A percentile compares a stretch with the other conserved stretches of the same genome.
Evolutionary conservation across 2,888 invertebrate genomes (phyloP).

Genomic region (Liodrosophila aerea): DNA sequence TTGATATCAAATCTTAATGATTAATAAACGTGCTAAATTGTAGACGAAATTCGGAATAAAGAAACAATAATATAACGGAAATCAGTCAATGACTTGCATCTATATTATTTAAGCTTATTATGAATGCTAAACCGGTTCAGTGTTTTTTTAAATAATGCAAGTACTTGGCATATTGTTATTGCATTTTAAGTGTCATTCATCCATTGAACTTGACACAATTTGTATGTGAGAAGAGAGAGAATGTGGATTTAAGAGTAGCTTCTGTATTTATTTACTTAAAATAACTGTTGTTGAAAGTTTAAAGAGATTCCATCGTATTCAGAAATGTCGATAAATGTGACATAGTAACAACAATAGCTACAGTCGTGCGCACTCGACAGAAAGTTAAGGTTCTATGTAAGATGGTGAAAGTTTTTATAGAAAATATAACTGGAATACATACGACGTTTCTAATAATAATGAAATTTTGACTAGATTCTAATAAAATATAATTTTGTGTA

Average conservation of each 20-base stretch:
- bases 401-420: neutral
- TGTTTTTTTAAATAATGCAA: conserved; percentile 4
- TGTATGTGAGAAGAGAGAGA: neutral
- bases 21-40: too few species aligned
- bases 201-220: conserved; percentile 26
- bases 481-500: too few species aligned
- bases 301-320: too few species aligned
- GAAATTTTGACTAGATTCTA: too few species aligned
- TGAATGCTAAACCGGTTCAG: conserved; percentile 19
- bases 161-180: conserved; percentile 9
- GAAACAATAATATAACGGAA: conserved; percentile 33
- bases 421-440: neutral
- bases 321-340: too few species aligned
- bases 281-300: too few species aligned
- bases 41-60: too few species aligned
- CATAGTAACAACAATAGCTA: too few species aligned
- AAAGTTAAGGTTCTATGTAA: neutral
- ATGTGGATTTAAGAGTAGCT: neutral
- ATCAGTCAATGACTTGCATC: conserved; percentile 41
- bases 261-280: neutral
- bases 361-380: too few species aligned
- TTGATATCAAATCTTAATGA: too few species aligned
- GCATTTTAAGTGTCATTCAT: conserved; percentile 21
- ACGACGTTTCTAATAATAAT: too few species aligned
- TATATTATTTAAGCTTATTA: neutral